phyloP scores from a whole-genome alignment of 2,888 invertebrate species.

The Anagyrus pseudococci region DNA sequence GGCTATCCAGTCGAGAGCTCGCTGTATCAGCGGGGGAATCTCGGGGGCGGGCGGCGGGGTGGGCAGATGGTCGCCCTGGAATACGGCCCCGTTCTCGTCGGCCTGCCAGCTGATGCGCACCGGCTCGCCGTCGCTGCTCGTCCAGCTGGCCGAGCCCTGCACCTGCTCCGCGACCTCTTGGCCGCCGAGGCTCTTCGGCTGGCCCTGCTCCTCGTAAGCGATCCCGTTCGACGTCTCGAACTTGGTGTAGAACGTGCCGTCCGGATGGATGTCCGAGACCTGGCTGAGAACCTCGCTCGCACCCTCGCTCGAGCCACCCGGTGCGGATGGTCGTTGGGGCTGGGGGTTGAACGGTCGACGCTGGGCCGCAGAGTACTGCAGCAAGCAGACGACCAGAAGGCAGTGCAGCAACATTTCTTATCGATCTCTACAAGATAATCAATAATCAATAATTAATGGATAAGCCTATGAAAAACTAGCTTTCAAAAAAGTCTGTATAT shows the following conservation, averaged over 20 bases:
- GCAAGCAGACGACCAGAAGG: slow-evolving; percentile 1
- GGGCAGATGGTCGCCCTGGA: slow-evolving; percentile 60
- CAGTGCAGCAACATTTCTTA: slow-evolving; percentile 14
- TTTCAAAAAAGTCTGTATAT: too few relatives aligned
- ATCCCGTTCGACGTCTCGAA: slow-evolving; percentile 61
- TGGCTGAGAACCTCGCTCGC: slow-evolving; percentile 41
- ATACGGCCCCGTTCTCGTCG: slow-evolving; percentile 60
- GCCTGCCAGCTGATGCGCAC: slow-evolving; percentile 59
- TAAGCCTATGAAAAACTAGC: too few relatives aligned
- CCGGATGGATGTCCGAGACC: slow-evolving; percentile 47
- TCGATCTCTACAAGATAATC: too few relatives aligned
- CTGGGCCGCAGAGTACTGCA: background rate
- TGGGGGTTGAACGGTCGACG: background rate
- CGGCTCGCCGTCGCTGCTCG: slow-evolving; percentile 56
- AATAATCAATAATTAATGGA: too few relatives aligned
- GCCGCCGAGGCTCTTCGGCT: slow-evolving; percentile 53
- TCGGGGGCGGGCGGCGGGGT: slow-evolving; percentile 52
- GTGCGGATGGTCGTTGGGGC: background rate
- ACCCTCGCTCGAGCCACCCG: background rate
- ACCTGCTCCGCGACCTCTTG: slow-evolving; percentile 55
- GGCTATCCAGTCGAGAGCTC: slow-evolving; percentile 55
- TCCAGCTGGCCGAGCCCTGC: slow-evolving; percentile 59
- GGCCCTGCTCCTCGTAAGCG: slow-evolving; percentile 57
- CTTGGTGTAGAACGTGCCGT: slow-evolving; percentile 48
- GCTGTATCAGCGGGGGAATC: slow-evolving; percentile 57